A percentile compares a stretch with the other conserved stretches of the same genome.
These are phyloP conservation scores for Campoplex nolae DNA, from an alignment of 2,888 invertebrate genomes.

Conservation along the genomic window DNA sequence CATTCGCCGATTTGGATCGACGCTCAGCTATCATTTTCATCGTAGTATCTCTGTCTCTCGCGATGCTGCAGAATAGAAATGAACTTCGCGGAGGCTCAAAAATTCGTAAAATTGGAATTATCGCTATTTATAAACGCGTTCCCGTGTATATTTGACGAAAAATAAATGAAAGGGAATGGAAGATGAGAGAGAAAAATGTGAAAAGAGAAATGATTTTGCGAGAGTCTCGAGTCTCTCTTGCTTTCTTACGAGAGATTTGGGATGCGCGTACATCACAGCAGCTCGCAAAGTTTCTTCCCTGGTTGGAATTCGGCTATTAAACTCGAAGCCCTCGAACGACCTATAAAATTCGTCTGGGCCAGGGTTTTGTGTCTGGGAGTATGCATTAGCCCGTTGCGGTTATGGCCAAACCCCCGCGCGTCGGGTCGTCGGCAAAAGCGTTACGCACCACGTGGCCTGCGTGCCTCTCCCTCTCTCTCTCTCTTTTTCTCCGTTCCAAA, in stretches of 20 bases:
- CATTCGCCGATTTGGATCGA: conserved; percentile 69
- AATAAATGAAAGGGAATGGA: background rate
- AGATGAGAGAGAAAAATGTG: background rate
- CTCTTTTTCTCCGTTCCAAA: conserved; percentile 4
- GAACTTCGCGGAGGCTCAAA: background rate
- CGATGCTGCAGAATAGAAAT: too few species aligned
- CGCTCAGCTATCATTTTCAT: conserved; percentile 29
- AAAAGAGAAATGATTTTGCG: background rate
- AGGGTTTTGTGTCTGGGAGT: conserved; percentile 79
- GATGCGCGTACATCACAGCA: conserved; percentile 52
- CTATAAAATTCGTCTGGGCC: conserved; percentile 84
- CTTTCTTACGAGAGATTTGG: background rate
- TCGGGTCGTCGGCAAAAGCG: conserved; percentile 35
- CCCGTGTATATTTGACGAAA: too few species aligned
- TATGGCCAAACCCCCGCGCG: conserved; percentile 67
- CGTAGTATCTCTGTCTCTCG: too few species aligned
- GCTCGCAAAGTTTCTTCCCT: conserved; percentile 62
- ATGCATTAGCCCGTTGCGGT: conserved; percentile 81
- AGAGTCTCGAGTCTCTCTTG: conserved; percentile 2
- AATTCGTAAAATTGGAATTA: background rate
- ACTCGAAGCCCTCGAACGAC: conserved; percentile 81
- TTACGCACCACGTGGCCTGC: conserved; percentile 46
- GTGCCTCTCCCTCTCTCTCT: conserved; percentile 6
- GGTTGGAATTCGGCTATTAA: conserved; percentile 83
- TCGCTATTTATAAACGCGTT: background rate